Conservation (phyloP, 2,888 invertebrate species). For the Ariolimax columbianus region DNA sequence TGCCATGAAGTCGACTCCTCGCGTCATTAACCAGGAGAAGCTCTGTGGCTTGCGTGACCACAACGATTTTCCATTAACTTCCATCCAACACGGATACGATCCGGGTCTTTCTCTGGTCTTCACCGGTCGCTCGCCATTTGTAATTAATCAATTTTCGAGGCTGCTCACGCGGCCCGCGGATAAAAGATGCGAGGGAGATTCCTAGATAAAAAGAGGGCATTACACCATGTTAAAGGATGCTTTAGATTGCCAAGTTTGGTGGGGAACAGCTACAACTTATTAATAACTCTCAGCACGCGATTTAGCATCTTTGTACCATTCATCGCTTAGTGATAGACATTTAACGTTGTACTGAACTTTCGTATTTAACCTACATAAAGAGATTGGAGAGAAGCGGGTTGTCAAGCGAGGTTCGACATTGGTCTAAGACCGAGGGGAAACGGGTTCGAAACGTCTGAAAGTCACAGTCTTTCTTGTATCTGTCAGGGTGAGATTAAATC, state of each 20-base stretch:
- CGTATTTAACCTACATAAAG: neutral
- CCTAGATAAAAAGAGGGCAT: conserved; percentile 37
- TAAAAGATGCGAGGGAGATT: conserved; percentile 22
- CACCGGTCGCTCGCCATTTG: conserved; percentile 37
- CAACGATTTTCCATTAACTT: conserved; percentile 42
- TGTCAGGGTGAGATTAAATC: too few species aligned
- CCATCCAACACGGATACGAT: conserved; percentile 24
- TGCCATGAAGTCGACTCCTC: neutral
- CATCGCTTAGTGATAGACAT: neutral
- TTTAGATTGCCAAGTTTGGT: conserved; percentile 25
- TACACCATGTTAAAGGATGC: conserved; percentile 36
- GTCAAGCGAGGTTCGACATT: too few species aligned
- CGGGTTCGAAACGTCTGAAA: too few species aligned
- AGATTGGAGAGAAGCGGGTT: too few species aligned
- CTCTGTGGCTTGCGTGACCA: conserved; percentile 37
- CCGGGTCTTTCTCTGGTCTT: conserved; percentile 26
- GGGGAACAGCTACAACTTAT: conserved; percentile 1
- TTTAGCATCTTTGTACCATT: neutral
- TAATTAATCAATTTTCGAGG: conserved; percentile 44
- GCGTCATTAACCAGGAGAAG: conserved; percentile 46
- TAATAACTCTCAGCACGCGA: conserved; percentile 29
- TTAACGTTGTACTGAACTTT: neutral
- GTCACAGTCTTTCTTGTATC: too few species aligned
- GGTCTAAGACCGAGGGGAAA: too few species aligned
- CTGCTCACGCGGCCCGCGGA: conserved; percentile 33